phyloP scores from a whole-genome alignment of 2,888 invertebrate genomes.

The Cepaea hortensis region DNA sequence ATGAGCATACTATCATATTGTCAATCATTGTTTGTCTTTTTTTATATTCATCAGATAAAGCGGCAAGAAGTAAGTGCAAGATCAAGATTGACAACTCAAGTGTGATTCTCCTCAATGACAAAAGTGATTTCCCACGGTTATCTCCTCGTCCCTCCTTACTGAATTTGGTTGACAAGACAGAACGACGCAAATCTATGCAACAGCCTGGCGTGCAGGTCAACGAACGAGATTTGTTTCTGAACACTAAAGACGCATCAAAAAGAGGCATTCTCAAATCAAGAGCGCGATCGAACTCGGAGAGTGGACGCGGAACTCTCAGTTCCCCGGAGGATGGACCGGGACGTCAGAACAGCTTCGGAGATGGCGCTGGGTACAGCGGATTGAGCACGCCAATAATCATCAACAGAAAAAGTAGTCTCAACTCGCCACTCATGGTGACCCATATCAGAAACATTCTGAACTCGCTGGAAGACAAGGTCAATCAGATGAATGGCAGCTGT shows the following conservation, averaged over 20 bases:
- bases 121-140: conserved; percentile 54
- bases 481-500: conserved; percentile 34
- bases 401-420: conserved; percentile 44
- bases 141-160: conserved; percentile 54
- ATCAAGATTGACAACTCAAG: conserved; percentile 64
- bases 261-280: conserved; percentile 31
- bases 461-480: conserved; percentile 40
- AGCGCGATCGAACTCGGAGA: conserved; percentile 45
- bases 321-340: conserved; percentile 27
- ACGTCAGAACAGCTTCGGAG: conserved; percentile 2
- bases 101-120: conserved; percentile 56
- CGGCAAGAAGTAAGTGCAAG: conserved; percentile 66
- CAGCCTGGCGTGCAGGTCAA: conserved; percentile 23
- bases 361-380: conserved; percentile 4
- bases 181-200: conserved; percentile 41
- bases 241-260: conserved; percentile 24
- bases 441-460: conserved; percentile 45
- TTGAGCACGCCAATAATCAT: conserved; percentile 43
- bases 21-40: neutral
- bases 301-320: conserved; percentile 43
- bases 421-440: conserved; percentile 42
- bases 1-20: neutral
- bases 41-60: conserved; percentile 56
- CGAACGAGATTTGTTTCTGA: conserved; percentile 35
- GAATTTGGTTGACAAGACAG: conserved; percentile 46